Evolutionary conservation across 1,140 invertebrate genomes (phyloP), one percentile per base, ranked within the genome.

Genomic region (Euglossa dilemma): DNA sequence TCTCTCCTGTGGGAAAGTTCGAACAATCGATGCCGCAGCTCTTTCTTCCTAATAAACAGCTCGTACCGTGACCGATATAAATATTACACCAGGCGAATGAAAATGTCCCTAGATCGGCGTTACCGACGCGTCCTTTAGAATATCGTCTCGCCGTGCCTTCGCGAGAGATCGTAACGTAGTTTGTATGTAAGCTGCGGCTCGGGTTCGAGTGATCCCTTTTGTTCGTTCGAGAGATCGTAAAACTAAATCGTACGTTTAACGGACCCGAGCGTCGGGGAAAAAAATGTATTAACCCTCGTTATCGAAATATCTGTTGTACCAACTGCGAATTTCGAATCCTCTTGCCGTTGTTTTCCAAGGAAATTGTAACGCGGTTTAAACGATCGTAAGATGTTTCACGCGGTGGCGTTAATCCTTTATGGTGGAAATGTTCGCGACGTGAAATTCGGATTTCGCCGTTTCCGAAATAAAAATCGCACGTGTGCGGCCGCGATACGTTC

Each of bases 1-100:
- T 52, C 28, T 80, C 73, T 70, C 43, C 78, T 88, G 77, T 88
- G 87, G 84, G 87, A 89, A 89, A 89, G 63, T 85, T 80, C 75
- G 45, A 70, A 83, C 86, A 69, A 83, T 88, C 87, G 56, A 63
- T 52, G 12, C 18, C 5, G 4, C 6, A 4, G 25, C 52, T 69
- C 28, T 56, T 56, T 50, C 18, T 50, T 12, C 71, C 72, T 88
- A 84, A 89, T 88, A 79, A 82, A 84, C 76, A 67, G 54, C 20
- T 76, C 56, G 63, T 52, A 54, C 18, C 16, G 23, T 56, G 69
- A 20, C 43, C 47, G 25, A 57, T 64, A 11, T 25, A 50, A 23
- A 73, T 56, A 28, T 12, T 0, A 67, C 52, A 28, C 25, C 23
- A 25, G 59, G 11, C 20, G 36, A 52, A 69, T 47, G 43, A 75